Evolutionary conservation across 2,888 invertebrate genomes (phyloP).

Genomic region (Ptychoptera albimana): DNA sequence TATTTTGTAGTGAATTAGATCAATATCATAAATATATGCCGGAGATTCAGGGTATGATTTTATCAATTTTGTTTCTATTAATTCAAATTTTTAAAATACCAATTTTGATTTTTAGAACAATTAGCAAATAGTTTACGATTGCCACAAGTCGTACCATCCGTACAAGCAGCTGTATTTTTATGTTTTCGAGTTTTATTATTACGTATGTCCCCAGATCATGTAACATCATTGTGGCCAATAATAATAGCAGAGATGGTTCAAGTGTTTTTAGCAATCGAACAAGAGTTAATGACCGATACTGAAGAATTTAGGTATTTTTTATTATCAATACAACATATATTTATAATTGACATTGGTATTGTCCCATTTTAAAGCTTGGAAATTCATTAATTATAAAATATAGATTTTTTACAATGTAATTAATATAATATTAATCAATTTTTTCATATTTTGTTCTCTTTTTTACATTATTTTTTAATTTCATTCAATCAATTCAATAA

Average conservation of each 20-base stretch:
- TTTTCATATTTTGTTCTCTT: neutral
- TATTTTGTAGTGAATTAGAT: constrained; percentile 73
- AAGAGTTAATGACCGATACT: constrained; percentile 57
- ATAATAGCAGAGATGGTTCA: constrained; percentile 84
- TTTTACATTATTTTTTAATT: neutral
- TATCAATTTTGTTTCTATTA: neutral
- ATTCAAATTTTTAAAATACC: constrained; percentile 5
- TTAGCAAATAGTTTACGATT: constrained; percentile 67
- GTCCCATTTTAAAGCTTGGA: neutral
- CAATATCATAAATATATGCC: constrained; percentile 79
- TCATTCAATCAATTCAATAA: neutral
- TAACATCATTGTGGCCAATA: constrained; percentile 81
- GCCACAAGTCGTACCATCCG: constrained; percentile 50
- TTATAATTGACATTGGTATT: neutral
- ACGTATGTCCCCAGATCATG: constrained; percentile 67
- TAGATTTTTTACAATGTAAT: constrained; percentile 1
- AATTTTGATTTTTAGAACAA: constrained; percentile 44
- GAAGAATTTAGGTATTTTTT: constrained; percentile 56
- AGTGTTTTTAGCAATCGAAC: constrained; percentile 72
- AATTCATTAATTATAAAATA: too few relatives aligned
- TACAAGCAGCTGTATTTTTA: constrained; percentile 74
- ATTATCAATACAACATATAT: constrained; percentile 1
- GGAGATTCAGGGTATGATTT: constrained; percentile 61
- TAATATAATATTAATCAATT: constrained; percentile 1
- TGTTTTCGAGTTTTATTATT: constrained; percentile 75